Conservation (phyloP, 1,140 invertebrate species). For the Orussus abietinus region DNA sequence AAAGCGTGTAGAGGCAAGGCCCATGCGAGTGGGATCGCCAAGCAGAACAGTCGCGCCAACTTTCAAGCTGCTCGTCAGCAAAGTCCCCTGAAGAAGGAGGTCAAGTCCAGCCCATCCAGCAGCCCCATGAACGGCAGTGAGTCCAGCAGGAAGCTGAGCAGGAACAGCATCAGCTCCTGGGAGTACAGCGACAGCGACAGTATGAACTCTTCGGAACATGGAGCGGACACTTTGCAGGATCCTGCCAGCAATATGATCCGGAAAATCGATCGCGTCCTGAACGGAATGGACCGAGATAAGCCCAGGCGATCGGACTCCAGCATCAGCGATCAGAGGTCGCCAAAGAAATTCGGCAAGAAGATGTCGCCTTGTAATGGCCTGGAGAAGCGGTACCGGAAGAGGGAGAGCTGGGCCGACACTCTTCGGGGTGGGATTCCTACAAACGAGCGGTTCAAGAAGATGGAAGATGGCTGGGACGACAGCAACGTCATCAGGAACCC, state of each 20-base stretch:
- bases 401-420: conserved; percentile 50
- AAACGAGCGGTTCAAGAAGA: conserved; percentile 34
- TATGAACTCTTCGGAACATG: conserved; percentile 46
- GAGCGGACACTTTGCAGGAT: conserved; percentile 22
- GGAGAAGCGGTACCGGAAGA: conserved; percentile 36
- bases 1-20: conserved; percentile 67
- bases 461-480: conserved; percentile 48
- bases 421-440: conserved; percentile 27
- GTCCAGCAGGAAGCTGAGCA: conserved; percentile 31
- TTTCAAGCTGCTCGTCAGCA: too few species aligned
- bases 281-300: conserved; percentile 23
- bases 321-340: too few species aligned
- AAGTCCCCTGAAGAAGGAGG: too few species aligned
- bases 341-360: too few species aligned
- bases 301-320: not conserved
- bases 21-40: conserved; percentile 62
- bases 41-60: conserved; percentile 40
- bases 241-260: conserved; percentile 22
- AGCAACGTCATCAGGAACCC: conserved; percentile 37
- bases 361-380: too few species aligned
- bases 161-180: conserved; percentile 57
- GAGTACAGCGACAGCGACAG: conserved; percentile 57
- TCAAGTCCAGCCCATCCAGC: conserved; percentile 10
- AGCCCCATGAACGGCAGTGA: too few species aligned
- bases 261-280: conserved; percentile 23